phyloP scores from a whole-genome alignment of 2,797 vertebrate genomes.

The Helarctos malayanus region DNA sequence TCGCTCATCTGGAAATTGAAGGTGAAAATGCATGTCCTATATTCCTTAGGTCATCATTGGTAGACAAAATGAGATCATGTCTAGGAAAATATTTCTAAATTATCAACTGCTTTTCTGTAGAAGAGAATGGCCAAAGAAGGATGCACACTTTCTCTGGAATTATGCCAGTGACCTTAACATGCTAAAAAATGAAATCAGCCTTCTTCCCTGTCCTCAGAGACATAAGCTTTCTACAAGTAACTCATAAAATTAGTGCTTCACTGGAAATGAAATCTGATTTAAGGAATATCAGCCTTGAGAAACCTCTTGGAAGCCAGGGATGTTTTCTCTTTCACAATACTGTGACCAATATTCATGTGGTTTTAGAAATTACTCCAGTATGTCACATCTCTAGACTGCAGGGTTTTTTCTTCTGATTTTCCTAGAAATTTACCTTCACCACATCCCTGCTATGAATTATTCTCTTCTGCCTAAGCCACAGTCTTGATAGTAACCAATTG shows the following conservation, averaged over 20 bases:
- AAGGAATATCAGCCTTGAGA: constrained; percentile 21
- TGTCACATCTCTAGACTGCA: not conserved
- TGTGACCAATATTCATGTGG: not conserved
- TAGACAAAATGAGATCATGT: constrained; percentile 73
- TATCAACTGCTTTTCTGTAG: constrained; percentile 57
- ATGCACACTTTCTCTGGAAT: constrained; percentile 39
- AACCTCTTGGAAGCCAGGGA: not conserved
- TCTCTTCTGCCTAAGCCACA: not conserved
- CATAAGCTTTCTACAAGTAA: constrained; percentile 45
- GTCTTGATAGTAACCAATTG: not conserved
- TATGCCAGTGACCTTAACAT: constrained; percentile 45
- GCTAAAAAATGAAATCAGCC: constrained; percentile 53
- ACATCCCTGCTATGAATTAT: not conserved
- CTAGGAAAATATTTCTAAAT: constrained; percentile 65
- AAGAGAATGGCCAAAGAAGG: constrained; percentile 10
- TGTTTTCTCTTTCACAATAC: constrained; percentile 50
- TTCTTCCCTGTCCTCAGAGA: constrained; percentile 41
- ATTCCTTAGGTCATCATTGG: constrained; percentile 40
- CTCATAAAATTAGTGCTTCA: not conserved
- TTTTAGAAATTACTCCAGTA: not conserved
- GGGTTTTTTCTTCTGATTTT: not conserved
- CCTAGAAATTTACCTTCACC: not conserved
- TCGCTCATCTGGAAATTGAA: constrained; percentile 58
- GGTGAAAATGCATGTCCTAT: constrained; percentile 19
- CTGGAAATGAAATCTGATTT: constrained; percentile 54